A percentile compares a stretch with the other conserved stretches of the same genome.
phyloP scores from a whole-genome alignment of 1,140 invertebrate species.

The Drosophila santomea region DNA sequence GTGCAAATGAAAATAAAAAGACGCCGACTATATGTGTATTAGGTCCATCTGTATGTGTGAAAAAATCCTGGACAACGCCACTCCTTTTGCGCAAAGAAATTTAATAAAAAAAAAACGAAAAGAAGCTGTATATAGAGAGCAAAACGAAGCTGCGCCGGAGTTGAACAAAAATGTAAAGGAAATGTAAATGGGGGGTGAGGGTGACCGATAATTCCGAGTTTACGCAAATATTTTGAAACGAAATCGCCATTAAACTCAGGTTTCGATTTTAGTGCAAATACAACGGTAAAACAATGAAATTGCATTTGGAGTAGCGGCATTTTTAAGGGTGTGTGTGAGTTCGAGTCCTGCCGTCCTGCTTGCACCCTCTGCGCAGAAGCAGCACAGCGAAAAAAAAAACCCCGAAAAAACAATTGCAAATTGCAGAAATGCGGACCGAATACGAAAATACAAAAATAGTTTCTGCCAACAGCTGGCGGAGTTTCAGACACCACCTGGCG shows the following conservation, averaged over 20 bases:
- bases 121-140: constrained; percentile 40
- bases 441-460: constrained; percentile 12
- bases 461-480: constrained; percentile 27
- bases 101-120: constrained; percentile 44
- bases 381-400: background rate
- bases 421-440: constrained; percentile 21
- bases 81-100: constrained; percentile 76
- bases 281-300: constrained; percentile 20
- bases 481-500: constrained; percentile 52
- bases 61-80: constrained; percentile 66
- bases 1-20: constrained; percentile 20
- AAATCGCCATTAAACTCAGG: constrained; percentile 1
- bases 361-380: constrained; percentile 59
- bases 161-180: constrained; percentile 43
- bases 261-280: constrained; percentile 10
- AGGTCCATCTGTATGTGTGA: constrained; percentile 41
- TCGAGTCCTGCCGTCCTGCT: constrained; percentile 23
- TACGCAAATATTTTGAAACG: constrained; percentile 9
- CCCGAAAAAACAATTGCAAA: constrained; percentile 39
- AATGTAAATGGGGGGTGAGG: constrained; percentile 18
- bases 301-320: constrained; percentile 45
- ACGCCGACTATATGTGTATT: constrained; percentile 22
- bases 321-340: constrained; percentile 28
- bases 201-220: background rate
- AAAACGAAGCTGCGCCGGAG: constrained; percentile 70